Evolutionary conservation across 2,113 vertebrate species (phyloP), one percentile per base, ranked within the genome.

Genomic region (Nettapus auritus): DNA sequence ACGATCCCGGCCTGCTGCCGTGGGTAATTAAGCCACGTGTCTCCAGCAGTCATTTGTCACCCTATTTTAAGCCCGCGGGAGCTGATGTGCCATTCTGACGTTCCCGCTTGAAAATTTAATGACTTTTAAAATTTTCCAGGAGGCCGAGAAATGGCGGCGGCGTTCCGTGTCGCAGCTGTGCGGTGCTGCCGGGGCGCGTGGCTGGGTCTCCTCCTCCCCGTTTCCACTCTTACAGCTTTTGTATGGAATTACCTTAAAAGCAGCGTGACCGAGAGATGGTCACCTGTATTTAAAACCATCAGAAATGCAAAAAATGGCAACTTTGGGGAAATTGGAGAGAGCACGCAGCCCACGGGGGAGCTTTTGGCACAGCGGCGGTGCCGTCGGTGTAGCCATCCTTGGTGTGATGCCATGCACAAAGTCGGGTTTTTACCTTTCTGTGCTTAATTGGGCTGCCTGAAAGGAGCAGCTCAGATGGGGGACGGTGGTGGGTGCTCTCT

Each of bases 101-200:
- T 77, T 77, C 75, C 76, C 22, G 4, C 79, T 93, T 93, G 76
- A 93, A 90, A 85, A 57, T 81, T 83, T 90, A 88, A 93, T 88
- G 83, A 63, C 64, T 84, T 79, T 6, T 29, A 52, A 87, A 60
- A 88, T 80, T 56, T 84, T 83, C 90, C 67, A 66, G 40, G 31
- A 60, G 40, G 79, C 79, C 71, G 69, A 67, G 68, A 40, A 73
- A 23, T 44, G 40, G 14, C 44, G 19, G 40, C 6, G 16, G 17
- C 42, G 17, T 38, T n/a, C 31, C 4, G 23, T 16, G 13, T 33
- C 0, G 4, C 40, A 44, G 68, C 68, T 38, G 62, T 1, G 3
- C 10, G 44, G 5, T 18, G 36, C 52, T 57, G 20, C 40, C 40
- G 40, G 34, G 21, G 13, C 15, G 14, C 0, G 0, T 9, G 25